These are phyloP conservation scores for Nasonia vitripennis DNA, from an alignment of 1,140 invertebrate genomes.

Conservation along the genomic window DNA sequence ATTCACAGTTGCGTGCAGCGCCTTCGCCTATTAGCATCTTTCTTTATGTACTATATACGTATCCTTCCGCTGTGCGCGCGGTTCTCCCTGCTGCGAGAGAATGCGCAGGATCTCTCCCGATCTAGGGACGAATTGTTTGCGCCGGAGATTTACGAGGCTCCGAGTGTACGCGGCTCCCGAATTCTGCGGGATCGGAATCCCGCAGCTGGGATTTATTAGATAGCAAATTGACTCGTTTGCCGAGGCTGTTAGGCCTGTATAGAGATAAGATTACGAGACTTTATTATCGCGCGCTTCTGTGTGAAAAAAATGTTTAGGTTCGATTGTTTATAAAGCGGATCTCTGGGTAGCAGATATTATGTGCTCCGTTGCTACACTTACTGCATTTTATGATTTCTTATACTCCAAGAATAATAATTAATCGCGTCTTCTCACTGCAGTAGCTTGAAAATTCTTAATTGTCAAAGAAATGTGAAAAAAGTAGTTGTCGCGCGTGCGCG, in stretches of 20 bases:
- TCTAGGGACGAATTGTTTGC: conserved; percentile 21
- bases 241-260: too few relatives aligned
- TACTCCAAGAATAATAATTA: too few relatives aligned
- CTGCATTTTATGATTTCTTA: too few relatives aligned
- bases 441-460: too few relatives aligned
- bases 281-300: neutral
- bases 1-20: neutral
- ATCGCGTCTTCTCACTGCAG: too few relatives aligned
- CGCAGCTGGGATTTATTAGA: neutral
- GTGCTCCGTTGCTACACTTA: too few relatives aligned
- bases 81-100: too few relatives aligned
- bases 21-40: conserved; percentile 14
- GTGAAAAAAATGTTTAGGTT: too few relatives aligned
- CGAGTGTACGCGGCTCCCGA: neutral
- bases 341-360: too few relatives aligned
- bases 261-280: neutral
- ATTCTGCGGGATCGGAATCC: neutral
- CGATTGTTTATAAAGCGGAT: too few relatives aligned
- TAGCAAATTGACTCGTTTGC: neutral
- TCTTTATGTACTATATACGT: neutral
- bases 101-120: neutral
- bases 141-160: neutral
- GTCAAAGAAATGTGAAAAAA: too few relatives aligned
- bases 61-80: neutral
- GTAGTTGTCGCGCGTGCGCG: too few relatives aligned